These are phyloP conservation scores for Myzus persicae DNA, from an alignment of 1,140 invertebrate genomes.

Conservation along the genomic window DNA sequence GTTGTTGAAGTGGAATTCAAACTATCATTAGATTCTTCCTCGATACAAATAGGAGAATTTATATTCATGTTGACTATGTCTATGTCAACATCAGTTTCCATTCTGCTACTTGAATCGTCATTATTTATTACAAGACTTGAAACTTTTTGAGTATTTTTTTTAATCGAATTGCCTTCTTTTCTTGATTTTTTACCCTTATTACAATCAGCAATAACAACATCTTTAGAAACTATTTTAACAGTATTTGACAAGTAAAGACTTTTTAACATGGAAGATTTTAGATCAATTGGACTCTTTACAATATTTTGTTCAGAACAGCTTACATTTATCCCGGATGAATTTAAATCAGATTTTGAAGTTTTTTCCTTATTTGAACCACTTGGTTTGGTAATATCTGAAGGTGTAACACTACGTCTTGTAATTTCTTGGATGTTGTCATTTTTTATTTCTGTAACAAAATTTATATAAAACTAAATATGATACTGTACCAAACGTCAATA, in stretches of 20 bases:
- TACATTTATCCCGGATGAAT: not conserved
- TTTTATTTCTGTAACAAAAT: not conserved
- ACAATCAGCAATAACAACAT: not conserved
- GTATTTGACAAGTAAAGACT: too few relatives aligned
- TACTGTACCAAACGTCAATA: not conserved
- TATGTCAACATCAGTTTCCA: not conserved
- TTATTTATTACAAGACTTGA: not conserved
- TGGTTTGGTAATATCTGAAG: too few relatives aligned
- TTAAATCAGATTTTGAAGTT: not conserved
- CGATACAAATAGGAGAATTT: too few relatives aligned
- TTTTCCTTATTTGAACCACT: not conserved
- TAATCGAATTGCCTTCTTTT: not conserved
- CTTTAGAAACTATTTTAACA: not conserved
- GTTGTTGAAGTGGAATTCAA: not conserved
- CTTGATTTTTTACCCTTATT: not conserved
- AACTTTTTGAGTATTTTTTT: not conserved
- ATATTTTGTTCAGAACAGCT: slow-evolving; percentile 5
- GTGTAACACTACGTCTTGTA: not conserved
- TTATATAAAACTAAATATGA: not conserved
- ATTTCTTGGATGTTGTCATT: not conserved
- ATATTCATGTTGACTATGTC: too few relatives aligned
- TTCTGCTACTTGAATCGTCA: not conserved
- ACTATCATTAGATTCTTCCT: not conserved
- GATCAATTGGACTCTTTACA: not conserved
- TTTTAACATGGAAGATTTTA: too few relatives aligned